phyloP scores from a whole-genome alignment of 2,888 invertebrate genomes.

The Automeris io region DNA sequence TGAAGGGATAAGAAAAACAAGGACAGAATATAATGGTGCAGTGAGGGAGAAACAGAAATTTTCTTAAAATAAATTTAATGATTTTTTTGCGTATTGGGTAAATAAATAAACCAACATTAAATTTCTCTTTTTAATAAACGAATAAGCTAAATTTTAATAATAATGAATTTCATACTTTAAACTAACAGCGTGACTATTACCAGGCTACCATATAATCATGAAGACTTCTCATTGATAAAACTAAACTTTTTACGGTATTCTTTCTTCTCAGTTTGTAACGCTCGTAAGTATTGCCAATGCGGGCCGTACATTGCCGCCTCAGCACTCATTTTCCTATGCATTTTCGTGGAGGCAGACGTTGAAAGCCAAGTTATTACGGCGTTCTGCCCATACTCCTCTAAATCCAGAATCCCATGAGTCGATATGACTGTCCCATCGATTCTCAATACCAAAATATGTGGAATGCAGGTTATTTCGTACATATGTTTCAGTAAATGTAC shows the following conservation, averaged over 20 bases:
- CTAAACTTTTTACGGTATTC: constrained; percentile 33
- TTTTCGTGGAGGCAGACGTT: constrained; percentile 22
- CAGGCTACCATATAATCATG: constrained; percentile 13
- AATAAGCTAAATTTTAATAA: too few relatives aligned
- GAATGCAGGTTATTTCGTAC: constrained; percentile 46
- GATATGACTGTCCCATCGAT: constrained; percentile 46
- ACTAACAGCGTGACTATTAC: too few relatives aligned
- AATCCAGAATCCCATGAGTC: constrained; percentile 42
- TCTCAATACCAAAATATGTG: constrained; percentile 42
- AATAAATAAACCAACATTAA: too few relatives aligned
- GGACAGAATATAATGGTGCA: too few relatives aligned
- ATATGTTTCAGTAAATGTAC: constrained; percentile 38
- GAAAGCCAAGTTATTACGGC: constrained; percentile 56
- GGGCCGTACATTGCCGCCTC: constrained; percentile 45
- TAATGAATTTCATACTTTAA: too few relatives aligned
- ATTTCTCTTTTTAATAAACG: too few relatives aligned
- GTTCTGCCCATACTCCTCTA: constrained; percentile 53
- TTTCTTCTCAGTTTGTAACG: constrained; percentile 12
- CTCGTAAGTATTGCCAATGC: constrained; percentile 37
- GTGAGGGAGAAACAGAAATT: too few relatives aligned
- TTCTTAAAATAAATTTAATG: too few relatives aligned
- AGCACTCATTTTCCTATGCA: constrained; percentile 31
- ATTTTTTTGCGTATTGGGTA: too few relatives aligned
- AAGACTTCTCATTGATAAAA: neutral
- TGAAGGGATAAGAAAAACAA: too few relatives aligned